phyloP scores from a whole-genome alignment of 2,797 vertebrate genomes.

The Myotis myotis region DNA sequence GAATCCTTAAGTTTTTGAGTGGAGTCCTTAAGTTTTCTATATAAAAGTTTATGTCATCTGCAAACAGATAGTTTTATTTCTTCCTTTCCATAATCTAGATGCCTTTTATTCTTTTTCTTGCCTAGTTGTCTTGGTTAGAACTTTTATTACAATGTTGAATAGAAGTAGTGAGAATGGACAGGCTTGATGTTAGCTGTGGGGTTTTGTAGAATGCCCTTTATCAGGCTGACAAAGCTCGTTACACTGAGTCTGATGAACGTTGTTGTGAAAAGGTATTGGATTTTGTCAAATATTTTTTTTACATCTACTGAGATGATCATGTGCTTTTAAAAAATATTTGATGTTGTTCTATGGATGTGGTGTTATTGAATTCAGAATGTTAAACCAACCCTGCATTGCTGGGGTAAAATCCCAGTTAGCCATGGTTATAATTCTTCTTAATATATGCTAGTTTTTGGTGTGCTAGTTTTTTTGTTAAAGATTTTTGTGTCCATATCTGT shows the following conservation, averaged over 20 bases:
- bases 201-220: background rate
- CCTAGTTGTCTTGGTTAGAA: background rate
- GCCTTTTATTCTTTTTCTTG: background rate
- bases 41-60: background rate
- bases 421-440: background rate
- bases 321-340: background rate
- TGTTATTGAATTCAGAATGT: background rate
- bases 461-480: background rate
- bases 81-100: background rate
- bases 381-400: background rate
- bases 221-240: background rate
- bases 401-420: background rate
- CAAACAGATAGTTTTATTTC: background rate
- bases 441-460: background rate
- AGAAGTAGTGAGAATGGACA: background rate
- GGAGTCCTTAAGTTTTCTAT: background rate
- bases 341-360: background rate
- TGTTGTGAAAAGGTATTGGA: background rate
- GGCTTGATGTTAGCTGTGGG: background rate
- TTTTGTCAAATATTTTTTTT: constrained; percentile 18
- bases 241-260: background rate
- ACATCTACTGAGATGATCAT: background rate
- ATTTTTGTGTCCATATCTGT: background rate
- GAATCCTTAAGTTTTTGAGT: background rate
- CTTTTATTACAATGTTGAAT: background rate